Evolutionary conservation across 2,888 invertebrate species (phyloP), one percentile per base, ranked within the genome.

Genomic region (Ectemnius lituratus): DNA sequence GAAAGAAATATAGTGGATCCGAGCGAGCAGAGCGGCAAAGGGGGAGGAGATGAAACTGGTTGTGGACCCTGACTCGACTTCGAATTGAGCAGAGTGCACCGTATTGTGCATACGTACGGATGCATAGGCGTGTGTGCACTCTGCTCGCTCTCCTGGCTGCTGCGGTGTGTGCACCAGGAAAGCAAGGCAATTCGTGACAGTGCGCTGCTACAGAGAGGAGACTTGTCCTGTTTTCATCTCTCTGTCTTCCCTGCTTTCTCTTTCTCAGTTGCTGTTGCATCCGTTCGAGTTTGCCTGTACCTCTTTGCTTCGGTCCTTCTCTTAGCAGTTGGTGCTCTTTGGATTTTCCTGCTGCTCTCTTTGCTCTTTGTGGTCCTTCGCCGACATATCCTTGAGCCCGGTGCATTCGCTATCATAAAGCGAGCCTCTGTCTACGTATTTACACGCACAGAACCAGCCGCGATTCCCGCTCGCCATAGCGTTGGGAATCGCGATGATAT

Each of bases 181-280:
- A 80, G 79, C 79, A 82, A 77, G 80, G 80, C 80, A 74, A 82
- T 82, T 82, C 82, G 80, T 79, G 82, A 82, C 78, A 76, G 78
- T 63, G 66, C 70, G 52, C 16, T 49, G 75, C 63, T 70, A 70
- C 75, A 79, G 70, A 66, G 73, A 52, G 16, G n/a, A 52, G 52
- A 14, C 52, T 37, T 4, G 47, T 56, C 28, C 52, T 37, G 37
- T 23, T 62, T 67, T 46, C 58, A 27, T 49, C 45, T 56, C 61
- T 62, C 70, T 58, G 16, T 20, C 52, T 28, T 18, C 52, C 49
- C 52, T 52, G 28, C 52, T 49, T 27, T 58, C 64, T 20, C 46
- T 52, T 52, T 46, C 37, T 6, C 37, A 37, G 23, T 37, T 37
- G 37, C 37, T 37, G 37, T 11, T 37, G 37, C 37, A 37, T 11